Conservation (phyloP, 2,888 invertebrate species). For the Archips crataeganus region DNA sequence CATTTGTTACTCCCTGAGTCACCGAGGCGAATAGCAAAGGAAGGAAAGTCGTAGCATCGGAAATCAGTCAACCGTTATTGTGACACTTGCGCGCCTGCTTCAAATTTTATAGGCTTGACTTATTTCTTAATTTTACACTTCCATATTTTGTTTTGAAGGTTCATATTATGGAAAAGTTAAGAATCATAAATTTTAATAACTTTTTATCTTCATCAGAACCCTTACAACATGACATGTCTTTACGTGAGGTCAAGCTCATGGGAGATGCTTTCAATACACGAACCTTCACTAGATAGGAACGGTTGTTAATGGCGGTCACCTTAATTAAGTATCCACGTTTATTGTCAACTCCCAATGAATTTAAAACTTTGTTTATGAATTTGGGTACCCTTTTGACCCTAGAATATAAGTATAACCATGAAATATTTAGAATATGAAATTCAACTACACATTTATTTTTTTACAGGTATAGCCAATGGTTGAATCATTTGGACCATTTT, state of each 20-base stretch:
- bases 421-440: background rate
- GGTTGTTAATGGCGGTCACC: slow-evolving; percentile 11
- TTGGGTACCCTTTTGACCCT: background rate
- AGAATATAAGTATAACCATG: background rate
- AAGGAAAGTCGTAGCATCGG: slow-evolving; percentile 9
- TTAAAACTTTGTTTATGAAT: slow-evolving; percentile 4
- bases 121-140: slow-evolving; percentile 15
- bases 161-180: background rate
- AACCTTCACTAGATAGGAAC: background rate
- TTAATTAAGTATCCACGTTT: slow-evolving; percentile 25
- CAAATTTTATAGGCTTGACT: slow-evolving; percentile 6
- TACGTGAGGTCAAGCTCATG: background rate
- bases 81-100: slow-evolving; percentile 25
- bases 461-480: slow-evolving; percentile 69
- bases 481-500: slow-evolving; percentile 51
- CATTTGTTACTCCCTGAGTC: slow-evolving; percentile 2
- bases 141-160: background rate
- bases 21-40: slow-evolving; percentile 11
- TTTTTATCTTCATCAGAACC: slow-evolving; percentile 1
- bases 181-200: background rate
- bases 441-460: slow-evolving; percentile 38
- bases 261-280: background rate
- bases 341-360: slow-evolving; percentile 51
- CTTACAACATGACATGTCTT: background rate
- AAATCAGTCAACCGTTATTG: slow-evolving; percentile 27